Evolutionary conservation across 2,113 vertebrate genomes (phyloP), one percentile per base, ranked within the genome.

Genomic region (Monarcha castaneiventris): DNA sequence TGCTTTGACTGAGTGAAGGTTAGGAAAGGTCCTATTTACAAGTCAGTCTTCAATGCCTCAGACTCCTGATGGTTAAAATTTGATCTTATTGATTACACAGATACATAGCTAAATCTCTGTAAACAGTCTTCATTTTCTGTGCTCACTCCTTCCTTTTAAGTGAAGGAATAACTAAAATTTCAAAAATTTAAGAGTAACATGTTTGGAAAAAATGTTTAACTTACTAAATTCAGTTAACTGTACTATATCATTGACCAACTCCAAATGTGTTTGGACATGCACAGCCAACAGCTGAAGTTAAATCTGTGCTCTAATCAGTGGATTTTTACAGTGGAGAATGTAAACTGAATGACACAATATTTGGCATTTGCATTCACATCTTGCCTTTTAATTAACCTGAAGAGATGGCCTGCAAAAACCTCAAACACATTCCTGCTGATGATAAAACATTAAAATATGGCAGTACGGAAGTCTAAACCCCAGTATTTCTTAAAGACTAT

Each of bases 221-320:
- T 61, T 26, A 25, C 5, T 54, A 17, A 35, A 62, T 67, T 71
- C 32, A 54, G 15, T 73, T 84, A 77, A 33, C 33, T 39, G 33
- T 29, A 41, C 12, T 27, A 52, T 4, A 41, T 9, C 1, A 0
- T 4, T 44, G 26, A 5, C 27, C 46, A 85, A 1, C 11, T 62
- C 29, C 46, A 74, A 69, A 69, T 4, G 17, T 3, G 17, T 46
- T 3, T 46, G 35, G 10, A 74, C 15, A 67, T 49, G 6, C 20
- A 62, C 3, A 3, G 16, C 23, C 41, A 66, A 39, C 11, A 84
- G n/a, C 2, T 5, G 9, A 69, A 73, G 16, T 27, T 73, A 61
- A 56, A 62, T 26, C 15, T 61, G 13, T 44, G 9, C 23, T 87
- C 32, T 71, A 25, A 74, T n/a, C 43, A n/a, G 4, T 11, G 22